phyloP scores from a whole-genome alignment of 2,113 vertebrate species.

The Zosterops hypoxanthus region DNA sequence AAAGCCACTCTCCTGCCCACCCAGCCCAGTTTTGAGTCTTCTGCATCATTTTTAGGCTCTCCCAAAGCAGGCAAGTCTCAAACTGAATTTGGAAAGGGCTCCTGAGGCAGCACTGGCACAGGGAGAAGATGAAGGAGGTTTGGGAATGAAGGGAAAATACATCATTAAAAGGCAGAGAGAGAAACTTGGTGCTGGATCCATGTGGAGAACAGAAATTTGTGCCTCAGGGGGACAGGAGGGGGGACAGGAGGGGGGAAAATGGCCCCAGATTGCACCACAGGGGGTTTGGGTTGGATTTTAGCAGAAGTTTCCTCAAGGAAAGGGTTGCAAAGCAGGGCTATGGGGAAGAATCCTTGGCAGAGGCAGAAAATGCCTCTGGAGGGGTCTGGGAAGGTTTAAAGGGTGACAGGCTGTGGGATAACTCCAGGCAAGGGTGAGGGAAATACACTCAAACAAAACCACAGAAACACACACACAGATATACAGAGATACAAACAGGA shows the following conservation, averaged over 20 bases:
- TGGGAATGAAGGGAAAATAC: background rate
- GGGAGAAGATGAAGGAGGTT: background rate
- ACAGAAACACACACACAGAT: background rate
- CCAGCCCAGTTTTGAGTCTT: background rate
- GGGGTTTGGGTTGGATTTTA: background rate
- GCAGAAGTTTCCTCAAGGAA: background rate
- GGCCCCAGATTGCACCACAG: background rate
- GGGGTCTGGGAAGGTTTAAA: background rate
- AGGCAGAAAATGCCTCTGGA: background rate
- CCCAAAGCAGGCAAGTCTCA: background rate
- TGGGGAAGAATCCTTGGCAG: background rate
- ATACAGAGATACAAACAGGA: no score
- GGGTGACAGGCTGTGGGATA: background rate
- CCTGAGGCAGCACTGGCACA: background rate
- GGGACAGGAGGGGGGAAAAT: background rate
- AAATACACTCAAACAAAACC: background rate
- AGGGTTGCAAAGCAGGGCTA: background rate
- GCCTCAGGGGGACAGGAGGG: background rate
- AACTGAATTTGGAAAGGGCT: background rate
- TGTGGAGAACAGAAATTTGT: background rate
- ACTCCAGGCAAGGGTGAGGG: background rate
- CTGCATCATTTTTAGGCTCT: background rate
- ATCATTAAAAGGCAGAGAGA: background rate
- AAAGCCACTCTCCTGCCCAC: background rate
- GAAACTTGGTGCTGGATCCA: background rate